These are phyloP conservation scores for Pachypanchax playfairii DNA, from an alignment of 2,113 vertebrate species.

Conservation along the genomic window DNA sequence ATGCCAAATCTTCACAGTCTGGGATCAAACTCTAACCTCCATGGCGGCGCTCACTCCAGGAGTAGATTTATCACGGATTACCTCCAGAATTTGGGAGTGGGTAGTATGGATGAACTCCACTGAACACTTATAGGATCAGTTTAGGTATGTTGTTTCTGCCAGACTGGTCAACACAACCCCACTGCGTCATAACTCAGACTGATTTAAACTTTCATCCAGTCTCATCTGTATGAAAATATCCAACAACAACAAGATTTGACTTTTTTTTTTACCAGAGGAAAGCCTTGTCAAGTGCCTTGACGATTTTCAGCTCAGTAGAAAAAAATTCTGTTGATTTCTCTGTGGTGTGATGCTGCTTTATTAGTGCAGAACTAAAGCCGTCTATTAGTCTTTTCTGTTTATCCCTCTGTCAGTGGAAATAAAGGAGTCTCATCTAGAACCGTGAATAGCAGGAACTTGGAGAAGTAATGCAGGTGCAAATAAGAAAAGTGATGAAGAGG, in stretches of 20 bases:
- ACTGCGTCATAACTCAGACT: too few relatives aligned
- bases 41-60: too few relatives aligned
- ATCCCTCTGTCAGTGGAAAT: constrained; percentile 10
- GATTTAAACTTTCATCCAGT: too few relatives aligned
- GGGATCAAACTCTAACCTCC: too few relatives aligned
- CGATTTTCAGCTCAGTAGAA: constrained; percentile 46
- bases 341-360: constrained; percentile 45
- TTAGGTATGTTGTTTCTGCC: too few relatives aligned
- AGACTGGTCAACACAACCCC: too few relatives aligned
- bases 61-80: too few relatives aligned
- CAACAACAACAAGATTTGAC: too few relatives aligned
- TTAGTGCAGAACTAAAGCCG: constrained; percentile 38
- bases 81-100: too few relatives aligned
- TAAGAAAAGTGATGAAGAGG: constrained; percentile 23
- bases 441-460: constrained; percentile 31
- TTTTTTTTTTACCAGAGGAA: constrained; percentile 51
- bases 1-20: too few relatives aligned
- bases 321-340: constrained; percentile 60
- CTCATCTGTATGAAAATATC: neutral
- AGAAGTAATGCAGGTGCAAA: constrained; percentile 47
- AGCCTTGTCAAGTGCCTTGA: constrained; percentile 31
- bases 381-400: constrained; percentile 23
- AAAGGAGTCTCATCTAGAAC: constrained; percentile 23
- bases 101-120: too few relatives aligned
- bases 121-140: too few relatives aligned